Percentiles rank a stretch among this genome's conserved stretches.
phyloP scores from a whole-genome alignment of 2,113 vertebrate genomes.

The Phyllostomus hastatus region DNA sequence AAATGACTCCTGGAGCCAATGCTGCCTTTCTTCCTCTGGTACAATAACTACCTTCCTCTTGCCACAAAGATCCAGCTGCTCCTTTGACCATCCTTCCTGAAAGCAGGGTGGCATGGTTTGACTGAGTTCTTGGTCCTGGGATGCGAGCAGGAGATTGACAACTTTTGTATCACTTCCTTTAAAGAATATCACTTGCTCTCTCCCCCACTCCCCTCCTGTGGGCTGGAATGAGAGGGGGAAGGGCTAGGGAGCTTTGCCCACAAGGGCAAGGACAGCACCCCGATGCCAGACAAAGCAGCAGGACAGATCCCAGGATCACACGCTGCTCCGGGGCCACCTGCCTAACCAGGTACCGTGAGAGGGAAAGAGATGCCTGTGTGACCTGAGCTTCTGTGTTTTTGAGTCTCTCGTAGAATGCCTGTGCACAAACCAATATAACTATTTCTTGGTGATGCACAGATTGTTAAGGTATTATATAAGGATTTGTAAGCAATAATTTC shows the following conservation, averaged over 20 bases:
- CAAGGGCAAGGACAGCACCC: rapidly evolving
- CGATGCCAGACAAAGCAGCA: no score
- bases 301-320: neutral
- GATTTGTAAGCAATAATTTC: neutral
- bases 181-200: neutral
- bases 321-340: neutral
- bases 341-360: neutral
- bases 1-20: neutral
- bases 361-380: neutral
- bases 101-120: rapidly evolving
- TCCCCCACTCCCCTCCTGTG: rapidly evolving
- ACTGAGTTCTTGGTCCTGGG: neutral
- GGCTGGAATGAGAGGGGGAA: neutral
- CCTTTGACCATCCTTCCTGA: neutral
- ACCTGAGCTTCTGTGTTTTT: neutral
- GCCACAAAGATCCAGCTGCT: neutral
- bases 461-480: neutral
- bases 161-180: neutral
- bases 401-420: neutral
- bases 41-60: neutral
- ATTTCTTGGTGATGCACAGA: neutral
- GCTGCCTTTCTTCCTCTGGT: neutral
- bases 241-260: neutral
- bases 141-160: no score
- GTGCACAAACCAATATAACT: neutral